Evolutionary conservation across 2,113 vertebrate genomes (phyloP), one percentile per base, ranked within the genome.

Genomic region (Phalacrocorax carbo): DNA sequence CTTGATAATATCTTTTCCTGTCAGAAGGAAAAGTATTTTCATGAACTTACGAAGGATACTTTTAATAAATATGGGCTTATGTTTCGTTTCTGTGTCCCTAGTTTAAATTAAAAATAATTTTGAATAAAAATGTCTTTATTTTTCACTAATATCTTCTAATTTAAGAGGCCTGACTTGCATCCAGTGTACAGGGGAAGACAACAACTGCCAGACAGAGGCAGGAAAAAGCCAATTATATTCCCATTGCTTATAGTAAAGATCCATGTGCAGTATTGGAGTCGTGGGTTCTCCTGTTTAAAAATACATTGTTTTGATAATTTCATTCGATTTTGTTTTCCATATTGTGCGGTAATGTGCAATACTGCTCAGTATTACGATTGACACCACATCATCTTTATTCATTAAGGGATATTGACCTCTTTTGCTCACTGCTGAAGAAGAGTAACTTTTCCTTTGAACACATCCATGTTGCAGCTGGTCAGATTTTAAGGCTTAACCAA

Each of bases 391-490:
- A 30, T 90, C 68, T 84, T 71, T 86, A 46, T 76, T 90, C 26
- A 23, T 55, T 89, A 64, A 55, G 36, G 13, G 76, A 34, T 55
- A 86, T 84, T 92, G 58, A 65, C 55, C 64, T 94, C 46, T 77
- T 75, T 71, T 86, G 80, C 65, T 83, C 49, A 70, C 71, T 70
- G 62, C 48, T 95, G 55, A 92, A 46, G 88, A 87, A 93, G 71
- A 78, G 10, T 92, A 80, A 62, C 36, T 75, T 93, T 73, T 94
- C 46, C 79, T 95, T 91, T 85, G 75, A 96, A 91, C 36, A 72
- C 34, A 72, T 72, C 38, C 29, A 10, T 51, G 18, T 91, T 90
- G 69, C 46, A 88, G 60, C 40, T 90, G 64, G 49, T 94, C 71
- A 86, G 44, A 92, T 96, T 91, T 91, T 71, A 78, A 90, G 68